Conservation (phyloP, 2,888 invertebrate genomes). For the Nymphalis c-album region DNA sequence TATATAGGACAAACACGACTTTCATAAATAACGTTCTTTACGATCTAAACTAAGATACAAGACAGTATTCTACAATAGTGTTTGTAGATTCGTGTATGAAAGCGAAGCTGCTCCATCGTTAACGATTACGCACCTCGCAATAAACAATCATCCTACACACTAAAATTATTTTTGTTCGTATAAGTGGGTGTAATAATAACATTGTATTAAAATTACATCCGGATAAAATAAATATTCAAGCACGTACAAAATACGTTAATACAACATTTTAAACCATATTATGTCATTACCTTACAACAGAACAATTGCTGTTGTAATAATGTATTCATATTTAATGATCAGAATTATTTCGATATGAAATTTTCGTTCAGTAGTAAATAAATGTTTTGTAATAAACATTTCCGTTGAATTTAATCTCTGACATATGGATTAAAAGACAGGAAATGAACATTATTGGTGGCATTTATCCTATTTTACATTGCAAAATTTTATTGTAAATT, state of each 20-base stretch:
- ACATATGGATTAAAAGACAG: no score
- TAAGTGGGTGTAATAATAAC: constrained; percentile 10
- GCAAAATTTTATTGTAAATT: no score
- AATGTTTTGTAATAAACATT: no score
- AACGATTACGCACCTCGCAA: neutral
- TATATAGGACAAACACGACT: no score
- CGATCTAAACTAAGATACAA: no score
- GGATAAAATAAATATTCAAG: neutral
- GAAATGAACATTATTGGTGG: no score
- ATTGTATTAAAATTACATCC: constrained; percentile 1
- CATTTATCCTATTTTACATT: no score
- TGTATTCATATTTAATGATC: neutral
- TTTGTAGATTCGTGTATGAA: neutral
- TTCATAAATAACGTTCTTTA: no score
- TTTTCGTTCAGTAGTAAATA: no score
- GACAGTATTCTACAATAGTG: neutral
- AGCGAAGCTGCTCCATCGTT: neutral
- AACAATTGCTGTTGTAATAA: neutral
- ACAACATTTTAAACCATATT: neutral
- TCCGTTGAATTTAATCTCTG: no score
- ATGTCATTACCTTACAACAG: neutral
- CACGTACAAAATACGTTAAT: neutral
- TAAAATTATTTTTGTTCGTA: neutral
- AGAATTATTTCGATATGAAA: no score
- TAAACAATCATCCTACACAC: constrained; percentile 4